phyloP scores from a whole-genome alignment of 2,888 invertebrate species.

The Parnassius mnemosyne region DNA sequence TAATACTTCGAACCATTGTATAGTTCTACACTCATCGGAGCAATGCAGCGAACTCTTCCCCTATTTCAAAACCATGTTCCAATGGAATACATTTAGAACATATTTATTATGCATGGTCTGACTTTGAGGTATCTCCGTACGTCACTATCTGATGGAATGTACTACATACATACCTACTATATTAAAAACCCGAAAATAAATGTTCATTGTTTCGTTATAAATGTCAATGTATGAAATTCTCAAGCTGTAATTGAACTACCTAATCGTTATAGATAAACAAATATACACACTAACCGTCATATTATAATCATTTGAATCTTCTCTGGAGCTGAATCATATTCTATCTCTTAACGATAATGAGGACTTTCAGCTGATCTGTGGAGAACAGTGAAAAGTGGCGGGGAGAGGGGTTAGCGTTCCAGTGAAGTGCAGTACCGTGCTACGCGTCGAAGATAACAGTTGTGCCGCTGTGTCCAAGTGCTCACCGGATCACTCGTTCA shows the following conservation, averaged over 20 bases:
- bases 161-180: constrained; percentile 30
- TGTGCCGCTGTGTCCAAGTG: constrained; percentile 37
- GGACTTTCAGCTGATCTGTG: constrained; percentile 51
- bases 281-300: background rate
- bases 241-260: no score
- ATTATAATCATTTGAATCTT: constrained; percentile 5
- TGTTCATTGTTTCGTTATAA: no score
- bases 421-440: constrained; percentile 43
- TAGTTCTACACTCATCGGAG: no score
- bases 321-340: background rate
- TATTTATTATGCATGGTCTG: constrained; percentile 51
- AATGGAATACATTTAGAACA: constrained; percentile 27
- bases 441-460: constrained; percentile 50
- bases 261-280: no score
- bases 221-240: no score
- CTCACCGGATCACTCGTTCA: constrained; percentile 26
- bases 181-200: no score
- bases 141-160: constrained; percentile 59
- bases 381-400: constrained; percentile 29
- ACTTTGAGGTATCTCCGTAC: constrained; percentile 41
- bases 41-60: no score
- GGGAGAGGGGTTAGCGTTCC: constrained; percentile 36
- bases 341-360: constrained; percentile 22
- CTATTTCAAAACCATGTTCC: no score
- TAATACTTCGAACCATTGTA: no score